A percentile compares a stretch with the other conserved stretches of the same genome.
Conservation (phyloP, 2,888 invertebrate genomes). For the Harpalus rubripes region DNA sequence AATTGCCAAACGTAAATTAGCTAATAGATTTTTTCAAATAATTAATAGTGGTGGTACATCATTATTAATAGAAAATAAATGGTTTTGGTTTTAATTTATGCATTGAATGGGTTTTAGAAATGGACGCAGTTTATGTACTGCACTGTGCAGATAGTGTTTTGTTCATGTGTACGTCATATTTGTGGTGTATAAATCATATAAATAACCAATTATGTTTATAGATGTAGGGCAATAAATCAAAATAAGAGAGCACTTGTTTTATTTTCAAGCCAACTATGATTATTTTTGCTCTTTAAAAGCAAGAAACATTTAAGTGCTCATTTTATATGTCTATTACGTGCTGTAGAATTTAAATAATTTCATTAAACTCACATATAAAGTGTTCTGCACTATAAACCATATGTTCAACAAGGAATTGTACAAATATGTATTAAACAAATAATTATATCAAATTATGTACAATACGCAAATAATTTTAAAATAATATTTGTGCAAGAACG, state of each 20-base stretch:
- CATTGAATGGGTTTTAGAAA: slow-evolving; percentile 9
- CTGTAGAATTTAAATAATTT: slow-evolving; percentile 2
- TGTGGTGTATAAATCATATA: slow-evolving; percentile 58
- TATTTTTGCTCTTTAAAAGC: slow-evolving; percentile 18
- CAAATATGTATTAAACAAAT: background rate
- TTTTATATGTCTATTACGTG: slow-evolving; percentile 6
- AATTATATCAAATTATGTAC: background rate
- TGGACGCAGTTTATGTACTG: slow-evolving; percentile 6
- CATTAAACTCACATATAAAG: background rate
- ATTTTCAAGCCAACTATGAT: slow-evolving; percentile 3
- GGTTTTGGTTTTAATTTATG: slow-evolving; percentile 20
- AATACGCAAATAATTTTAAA: too few species aligned
- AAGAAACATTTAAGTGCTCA: background rate
- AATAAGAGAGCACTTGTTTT: slow-evolving; percentile 9
- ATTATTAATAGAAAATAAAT: slow-evolving; percentile 8
- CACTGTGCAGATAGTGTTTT: slow-evolving; percentile 25
- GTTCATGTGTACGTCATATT: slow-evolving; percentile 37
- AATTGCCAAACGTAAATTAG: slow-evolving; percentile 4
- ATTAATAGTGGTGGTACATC: slow-evolving; percentile 25
- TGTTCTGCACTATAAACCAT: background rate
- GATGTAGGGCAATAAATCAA: slow-evolving; percentile 39
- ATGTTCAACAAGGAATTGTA: background rate
- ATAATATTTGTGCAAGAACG: too few species aligned
- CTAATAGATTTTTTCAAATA: slow-evolving; percentile 38
- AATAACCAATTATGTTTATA: slow-evolving; percentile 57